These are phyloP conservation scores for Lepus oiostolus DNA, from an alignment of 2,797 vertebrate genomes.

Conservation along the genomic window DNA sequence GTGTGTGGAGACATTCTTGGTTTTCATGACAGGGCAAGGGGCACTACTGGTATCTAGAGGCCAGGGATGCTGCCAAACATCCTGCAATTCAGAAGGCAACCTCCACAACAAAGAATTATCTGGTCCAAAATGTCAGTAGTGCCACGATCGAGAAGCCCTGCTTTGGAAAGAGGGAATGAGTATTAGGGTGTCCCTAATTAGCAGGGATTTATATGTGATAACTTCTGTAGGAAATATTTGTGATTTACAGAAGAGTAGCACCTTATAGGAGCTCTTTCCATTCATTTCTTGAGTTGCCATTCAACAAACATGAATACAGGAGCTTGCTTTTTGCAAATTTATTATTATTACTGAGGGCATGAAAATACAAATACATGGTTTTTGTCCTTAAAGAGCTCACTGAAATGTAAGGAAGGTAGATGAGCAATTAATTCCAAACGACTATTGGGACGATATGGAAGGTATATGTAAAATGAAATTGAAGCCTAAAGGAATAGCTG, in stretches of 20 bases:
- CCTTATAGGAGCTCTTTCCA: background rate
- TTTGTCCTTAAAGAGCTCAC: background rate
- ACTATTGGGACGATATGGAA: background rate
- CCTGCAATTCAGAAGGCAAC: background rate
- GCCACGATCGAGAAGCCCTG: background rate
- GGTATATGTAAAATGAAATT: background rate
- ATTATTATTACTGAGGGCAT: background rate
- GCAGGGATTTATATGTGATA: background rate
- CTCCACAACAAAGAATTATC: background rate
- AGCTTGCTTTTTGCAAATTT: background rate
- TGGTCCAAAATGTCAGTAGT: background rate
- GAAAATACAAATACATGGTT: background rate
- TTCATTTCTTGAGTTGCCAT: background rate
- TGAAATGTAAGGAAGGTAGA: background rate
- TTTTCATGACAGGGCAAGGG: background rate
- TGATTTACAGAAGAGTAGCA: no score
- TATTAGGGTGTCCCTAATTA: background rate
- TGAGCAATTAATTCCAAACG: background rate
- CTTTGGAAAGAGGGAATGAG: background rate
- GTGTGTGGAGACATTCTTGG: background rate
- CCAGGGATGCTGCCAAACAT: background rate
- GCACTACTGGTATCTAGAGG: background rate
- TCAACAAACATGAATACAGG: background rate
- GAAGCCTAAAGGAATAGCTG: background rate
- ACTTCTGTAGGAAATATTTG: background rate